Conservation (phyloP, 2,888 invertebrate species). For the Ophion ventricosus region DNA sequence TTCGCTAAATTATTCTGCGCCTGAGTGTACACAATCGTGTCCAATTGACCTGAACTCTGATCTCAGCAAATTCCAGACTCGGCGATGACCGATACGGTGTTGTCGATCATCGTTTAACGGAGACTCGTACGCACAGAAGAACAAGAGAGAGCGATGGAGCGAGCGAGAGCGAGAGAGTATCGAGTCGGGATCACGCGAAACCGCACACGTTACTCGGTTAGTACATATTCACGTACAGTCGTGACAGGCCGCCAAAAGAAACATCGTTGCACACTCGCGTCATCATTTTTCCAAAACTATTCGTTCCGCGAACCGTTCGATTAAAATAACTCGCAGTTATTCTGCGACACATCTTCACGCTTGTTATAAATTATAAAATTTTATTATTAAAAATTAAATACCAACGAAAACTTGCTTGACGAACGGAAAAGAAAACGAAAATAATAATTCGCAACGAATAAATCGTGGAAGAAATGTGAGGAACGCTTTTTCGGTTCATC, state of each 20-base stretch:
- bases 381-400: too few relatives aligned
- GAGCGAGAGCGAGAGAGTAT: not conserved
- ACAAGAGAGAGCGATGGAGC: not conserved
- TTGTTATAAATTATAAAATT: too few relatives aligned
- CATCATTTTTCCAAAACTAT: not conserved
- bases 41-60: slow-evolving; percentile 58
- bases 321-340: too few relatives aligned
- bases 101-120: slow-evolving; percentile 7
- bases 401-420: too few relatives aligned
- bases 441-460: too few relatives aligned
- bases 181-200: slow-evolving; percentile 25
- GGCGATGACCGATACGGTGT: slow-evolving; percentile 48
- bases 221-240: slow-evolving; percentile 24
- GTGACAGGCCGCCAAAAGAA: slow-evolving; percentile 9
- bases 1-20: slow-evolving; percentile 39
- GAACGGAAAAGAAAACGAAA: too few relatives aligned
- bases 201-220: slow-evolving; percentile 26
- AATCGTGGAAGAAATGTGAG: too few relatives aligned
- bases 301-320: too few relatives aligned
- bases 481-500: not conserved
- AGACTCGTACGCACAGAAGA: not conserved
- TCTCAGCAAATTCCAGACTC: slow-evolving; percentile 49
- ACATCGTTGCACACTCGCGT: slow-evolving; percentile 6
- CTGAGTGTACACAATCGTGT: slow-evolving; percentile 49
- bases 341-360: too few relatives aligned